phyloP scores from a whole-genome alignment of 2,797 vertebrate genomes.

The Cichlasoma orientale region DNA sequence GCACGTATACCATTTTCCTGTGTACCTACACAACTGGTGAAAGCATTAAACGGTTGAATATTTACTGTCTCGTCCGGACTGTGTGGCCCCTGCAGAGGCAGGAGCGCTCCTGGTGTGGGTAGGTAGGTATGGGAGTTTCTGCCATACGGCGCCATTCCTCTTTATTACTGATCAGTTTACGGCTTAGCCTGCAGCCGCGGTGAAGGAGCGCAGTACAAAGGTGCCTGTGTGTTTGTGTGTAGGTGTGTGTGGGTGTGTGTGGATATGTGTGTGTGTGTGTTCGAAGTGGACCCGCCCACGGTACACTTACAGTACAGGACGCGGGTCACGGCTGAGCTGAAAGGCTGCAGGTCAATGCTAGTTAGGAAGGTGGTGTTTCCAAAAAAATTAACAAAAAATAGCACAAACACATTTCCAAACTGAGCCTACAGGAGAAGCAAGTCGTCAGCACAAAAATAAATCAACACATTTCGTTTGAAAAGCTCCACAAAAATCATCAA shows the following conservation, averaged over 20 bases:
- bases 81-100: slow-evolving; percentile 91
- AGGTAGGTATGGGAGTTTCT: slow-evolving; percentile 62
- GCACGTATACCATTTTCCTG: slow-evolving; percentile 96
- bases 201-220: slow-evolving; percentile 8
- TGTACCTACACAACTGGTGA: slow-evolving; percentile 99
- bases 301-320: slow-evolving; percentile 78
- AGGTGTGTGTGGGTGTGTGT: slow-evolving; percentile 42
- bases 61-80: slow-evolving; percentile 99
- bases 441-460: slow-evolving; percentile 68
- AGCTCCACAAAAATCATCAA: slow-evolving; percentile 21
- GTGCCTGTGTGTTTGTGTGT: neutral
- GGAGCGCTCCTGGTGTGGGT: slow-evolving; percentile 89
- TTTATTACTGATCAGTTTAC: slow-evolving; percentile 92
- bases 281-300: slow-evolving; percentile 59
- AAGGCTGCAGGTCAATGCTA: slow-evolving; percentile 76
- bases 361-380: slow-evolving; percentile 73
- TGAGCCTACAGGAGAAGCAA: slow-evolving; percentile 81
- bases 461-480: slow-evolving; percentile 61
- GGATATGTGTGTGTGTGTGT: slow-evolving; percentile 52
- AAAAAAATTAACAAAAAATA: slow-evolving; percentile 54
- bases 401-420: slow-evolving; percentile 59
- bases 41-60: slow-evolving; percentile 97
- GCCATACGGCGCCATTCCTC: slow-evolving; percentile 89
- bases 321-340: slow-evolving; percentile 69
- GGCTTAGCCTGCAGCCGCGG: slow-evolving; percentile 88